Evolutionary conservation across 2,888 invertebrate species (phyloP).

Genomic region (Epinotia demarniana): DNA sequence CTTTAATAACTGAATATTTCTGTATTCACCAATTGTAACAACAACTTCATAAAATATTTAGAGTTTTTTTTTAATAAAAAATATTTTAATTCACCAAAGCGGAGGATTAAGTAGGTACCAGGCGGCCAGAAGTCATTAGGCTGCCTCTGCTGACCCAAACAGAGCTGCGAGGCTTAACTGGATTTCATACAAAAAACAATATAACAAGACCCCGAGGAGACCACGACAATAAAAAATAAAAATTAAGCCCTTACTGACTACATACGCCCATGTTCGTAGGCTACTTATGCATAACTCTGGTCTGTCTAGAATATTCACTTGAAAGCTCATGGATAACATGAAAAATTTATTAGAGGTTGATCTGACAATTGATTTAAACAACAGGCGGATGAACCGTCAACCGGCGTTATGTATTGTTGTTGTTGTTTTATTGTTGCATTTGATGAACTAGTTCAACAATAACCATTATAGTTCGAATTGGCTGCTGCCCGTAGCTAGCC

Average conservation of each 20-base stretch:
- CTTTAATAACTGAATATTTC: too few species aligned
- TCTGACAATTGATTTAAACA: neutral
- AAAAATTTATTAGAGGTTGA: neutral
- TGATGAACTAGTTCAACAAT: conserved; percentile 7
- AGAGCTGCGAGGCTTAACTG: conserved; percentile 20
- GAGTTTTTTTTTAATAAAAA: conserved; percentile 2
- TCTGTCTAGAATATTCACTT: neutral
- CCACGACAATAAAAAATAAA: conserved; percentile 13
- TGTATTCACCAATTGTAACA: too few species aligned
- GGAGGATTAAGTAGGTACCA: conserved; percentile 24
- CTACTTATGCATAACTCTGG: neutral
- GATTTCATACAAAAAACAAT: conserved; percentile 5
- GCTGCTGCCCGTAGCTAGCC: conserved; percentile 13
- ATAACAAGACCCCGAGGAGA: conserved; percentile 9
- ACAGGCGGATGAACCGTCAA: too few species aligned
- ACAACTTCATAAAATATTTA: too few species aligned
- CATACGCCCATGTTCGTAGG: neutral
- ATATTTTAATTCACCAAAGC: conserved; percentile 13
- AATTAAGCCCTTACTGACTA: neutral
- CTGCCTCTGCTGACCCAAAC: conserved; percentile 17
- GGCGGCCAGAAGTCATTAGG: conserved; percentile 17
- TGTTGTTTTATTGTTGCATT: neutral
- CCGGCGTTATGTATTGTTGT: too few species aligned
- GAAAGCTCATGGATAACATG: neutral
- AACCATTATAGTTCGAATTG: conserved; percentile 7